Evolutionary conservation across 2,888 invertebrate genomes (phyloP).

Genomic region (Agapostemon virescens): DNA sequence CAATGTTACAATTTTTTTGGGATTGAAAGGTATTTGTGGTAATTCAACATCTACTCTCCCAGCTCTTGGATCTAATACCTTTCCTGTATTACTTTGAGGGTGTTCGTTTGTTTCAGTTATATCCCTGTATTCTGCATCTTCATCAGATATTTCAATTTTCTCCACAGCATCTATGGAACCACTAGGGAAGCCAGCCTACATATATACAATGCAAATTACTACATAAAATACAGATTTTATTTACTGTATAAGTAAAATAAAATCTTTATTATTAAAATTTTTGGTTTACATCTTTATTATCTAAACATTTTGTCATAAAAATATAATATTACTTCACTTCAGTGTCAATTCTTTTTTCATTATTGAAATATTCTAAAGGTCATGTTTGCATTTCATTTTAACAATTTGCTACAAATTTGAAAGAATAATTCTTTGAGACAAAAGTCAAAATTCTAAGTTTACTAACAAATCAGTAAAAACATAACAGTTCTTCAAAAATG

Average conservation of each 20-base stretch:
- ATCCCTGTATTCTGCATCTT: conserved; percentile 45
- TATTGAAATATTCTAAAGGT: no score
- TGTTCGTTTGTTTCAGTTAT: conserved; percentile 74
- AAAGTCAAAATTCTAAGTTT: no score
- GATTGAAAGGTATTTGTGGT: conserved; percentile 86
- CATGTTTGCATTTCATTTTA: no score
- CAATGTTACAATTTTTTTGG: conserved; percentile 82
- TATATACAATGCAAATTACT: conserved; percentile 13
- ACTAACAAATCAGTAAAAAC: no score
- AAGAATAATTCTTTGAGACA: no score
- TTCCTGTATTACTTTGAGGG: conserved; percentile 55
- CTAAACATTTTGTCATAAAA: no score
- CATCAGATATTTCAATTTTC: conserved; percentile 79
- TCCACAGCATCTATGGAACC: conserved; percentile 86
- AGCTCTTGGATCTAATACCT: conserved; percentile 88
- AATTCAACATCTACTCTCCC: conserved; percentile 89
- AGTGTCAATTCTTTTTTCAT: no score
- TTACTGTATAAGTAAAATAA: neutral
- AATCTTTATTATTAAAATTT: neutral
- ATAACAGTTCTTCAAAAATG: no score
- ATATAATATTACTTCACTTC: no score
- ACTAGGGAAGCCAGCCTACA: conserved; percentile 87
- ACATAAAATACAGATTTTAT: neutral
- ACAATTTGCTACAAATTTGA: no score
- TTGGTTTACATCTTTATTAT: neutral